Evolutionary conservation across 2,888 invertebrate genomes (phyloP), one percentile per base, ranked within the genome.

Genomic region (Lithophane ornitopus): DNA sequence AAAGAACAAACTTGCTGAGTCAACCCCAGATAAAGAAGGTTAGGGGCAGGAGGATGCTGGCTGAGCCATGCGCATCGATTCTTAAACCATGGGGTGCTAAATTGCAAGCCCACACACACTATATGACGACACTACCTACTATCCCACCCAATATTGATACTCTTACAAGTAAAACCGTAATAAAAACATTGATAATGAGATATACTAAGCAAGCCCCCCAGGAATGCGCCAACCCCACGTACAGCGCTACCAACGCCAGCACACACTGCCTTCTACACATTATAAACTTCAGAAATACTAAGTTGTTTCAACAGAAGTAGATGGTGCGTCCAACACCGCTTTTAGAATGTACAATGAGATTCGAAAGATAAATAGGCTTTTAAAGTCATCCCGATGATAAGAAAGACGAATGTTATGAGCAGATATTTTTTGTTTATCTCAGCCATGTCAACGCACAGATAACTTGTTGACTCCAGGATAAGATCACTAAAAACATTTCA

Each of bases 241-340:
- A 41, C 26, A 26, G 19, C 56, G 22, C 41, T 41, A 56, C 12
- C 39, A 68, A 9, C 26, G 3, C 54, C 19, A 67, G n/a, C 52
- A 39, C 34, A 67, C 3, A 94, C 92, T 91, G 91, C 85, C 85
- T 87, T 90, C 85, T 92, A 87, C 92, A 94, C 96, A 96, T 96
- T 93, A 94, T 95, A 90, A 93, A 94, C 92, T 95, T 94, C 88
- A 94, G 28, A 41, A 28, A n/a, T 22, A n/a, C 12, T 19, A 44
- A 44, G 28, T 26, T 14, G 14, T 14, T 26, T 6, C 56, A 56
- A 0, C 26, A 56, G 26, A 28, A 11, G 11, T n/a, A 80, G 78
- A 69, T 84, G 59, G 87, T 89, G 26, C 2, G 11, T 22, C n/a
- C 14, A 34, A 14, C 41, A 12, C 12, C 22, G n/a, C 70, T 61